These are phyloP conservation scores for Leptogaster cylindrica DNA, from an alignment of 2,888 invertebrate genomes.

Conservation along the genomic window DNA sequence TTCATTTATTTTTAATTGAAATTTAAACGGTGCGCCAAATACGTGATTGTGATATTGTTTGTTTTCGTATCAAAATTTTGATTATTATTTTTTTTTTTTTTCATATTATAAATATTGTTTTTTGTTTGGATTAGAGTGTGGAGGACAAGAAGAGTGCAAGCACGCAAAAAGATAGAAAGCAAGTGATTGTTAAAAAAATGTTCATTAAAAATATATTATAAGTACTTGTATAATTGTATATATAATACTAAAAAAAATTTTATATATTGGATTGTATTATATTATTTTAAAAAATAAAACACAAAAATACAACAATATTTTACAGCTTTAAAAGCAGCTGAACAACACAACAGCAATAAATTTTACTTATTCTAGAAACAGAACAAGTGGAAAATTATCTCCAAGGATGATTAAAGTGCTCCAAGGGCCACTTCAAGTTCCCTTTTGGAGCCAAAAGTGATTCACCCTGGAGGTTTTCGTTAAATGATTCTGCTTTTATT, in stretches of 20 bases:
- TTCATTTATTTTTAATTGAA: conserved; percentile 55
- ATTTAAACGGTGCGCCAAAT: conserved; percentile 6
- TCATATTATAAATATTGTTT: no score
- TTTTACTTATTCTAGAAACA: background rate
- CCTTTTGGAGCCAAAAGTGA: conserved; percentile 13
- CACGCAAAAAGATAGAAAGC: conserved; percentile 40
- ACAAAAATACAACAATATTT: background rate
- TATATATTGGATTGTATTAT: background rate
- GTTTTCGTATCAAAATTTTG: background rate
- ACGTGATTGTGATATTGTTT: conserved; percentile 11
- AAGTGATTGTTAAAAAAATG: conserved; percentile 32
- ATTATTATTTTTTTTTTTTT: conserved; percentile 18
- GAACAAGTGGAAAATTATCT: conserved; percentile 11
- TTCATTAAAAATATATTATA: background rate
- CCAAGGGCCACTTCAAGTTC: conserved; percentile 22
- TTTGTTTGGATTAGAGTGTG: conserved; percentile 25
- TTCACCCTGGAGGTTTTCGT: conserved; percentile 7
- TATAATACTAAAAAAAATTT: no score
- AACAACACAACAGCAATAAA: conserved; percentile 33
- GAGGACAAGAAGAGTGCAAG: conserved; percentile 43
- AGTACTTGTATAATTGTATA: no score
- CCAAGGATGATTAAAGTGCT: conserved; percentile 10
- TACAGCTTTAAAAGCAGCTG: conserved; percentile 28
- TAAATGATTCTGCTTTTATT: conserved; percentile 33
- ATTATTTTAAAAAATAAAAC: background rate